Base-by-base conservation (phyloP, 2,113 vertebrate genomes). In the Nematolebias whitei region DNA sequence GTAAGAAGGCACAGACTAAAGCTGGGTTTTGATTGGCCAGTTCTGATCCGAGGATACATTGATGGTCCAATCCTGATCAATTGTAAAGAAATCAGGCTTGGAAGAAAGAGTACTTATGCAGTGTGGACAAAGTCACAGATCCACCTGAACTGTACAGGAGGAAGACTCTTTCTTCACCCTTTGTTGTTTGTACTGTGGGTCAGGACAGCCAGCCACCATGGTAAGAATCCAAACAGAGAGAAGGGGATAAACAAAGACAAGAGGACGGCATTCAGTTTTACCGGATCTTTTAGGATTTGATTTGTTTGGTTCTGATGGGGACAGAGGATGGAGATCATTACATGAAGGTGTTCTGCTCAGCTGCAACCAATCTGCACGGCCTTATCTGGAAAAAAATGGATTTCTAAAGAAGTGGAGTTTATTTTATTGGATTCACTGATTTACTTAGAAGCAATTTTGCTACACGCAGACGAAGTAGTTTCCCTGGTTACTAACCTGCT, bases 11-110 rank as follows among this genome's bases (percentile, higher is more conserved):
- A 55, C 71, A 32, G 62, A 66, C 32, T 50, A 68, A 74, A 52
- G 69, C 57, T 26, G 5, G 11, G 64, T 71, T n/a, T 62, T 69
- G 88, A 92, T 92, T 93, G 92, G 92, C 39, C 38, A 47, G 56
- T 57, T 68, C 18, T 53, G 48, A 26, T 64, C 56, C 5, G 52
- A 78, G 76, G 73, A 71, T 53, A 61, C 39, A 22, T 39, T 70
- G 64, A 51, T 63, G 67, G 71, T 64, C 92, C 91, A 91, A 93
- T 92, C 89, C 83, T 76, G 59, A 54, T 66, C 68, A 63, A 80
- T 88, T 85, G 79, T 40, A 63, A 56, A 49, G 45, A 84, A 77
- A 74, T 71, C 73, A 62, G 14, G 44, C 9, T 2, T 14, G 71
- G 59, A 71, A 54, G 58, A 76, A 67, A 68, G 78, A 70, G 80